A percentile compares a stretch with the other conserved stretches of the same genome.
Evolutionary conservation across 1,140 invertebrate genomes (phyloP).

Genomic region (Gonatopus flavifemur): DNA sequence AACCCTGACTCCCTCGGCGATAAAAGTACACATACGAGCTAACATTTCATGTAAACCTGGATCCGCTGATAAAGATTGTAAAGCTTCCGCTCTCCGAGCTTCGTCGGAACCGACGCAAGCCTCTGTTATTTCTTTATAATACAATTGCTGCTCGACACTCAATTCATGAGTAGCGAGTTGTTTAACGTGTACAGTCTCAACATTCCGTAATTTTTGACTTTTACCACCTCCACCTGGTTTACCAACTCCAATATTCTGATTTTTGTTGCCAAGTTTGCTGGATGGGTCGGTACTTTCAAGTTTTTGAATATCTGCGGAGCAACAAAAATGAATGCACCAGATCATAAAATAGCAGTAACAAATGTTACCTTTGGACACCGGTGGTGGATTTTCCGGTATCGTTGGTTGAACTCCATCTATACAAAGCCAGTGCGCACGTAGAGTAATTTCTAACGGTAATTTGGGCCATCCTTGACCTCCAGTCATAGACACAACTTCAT

Average conservation of each 20-base stretch:
- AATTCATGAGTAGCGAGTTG: slow-evolving; percentile 94
- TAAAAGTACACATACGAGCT: slow-evolving; percentile 96
- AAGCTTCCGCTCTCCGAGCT: slow-evolving; percentile 86
- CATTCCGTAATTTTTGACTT: slow-evolving; percentile 78
- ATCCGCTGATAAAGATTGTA: slow-evolving; percentile 93
- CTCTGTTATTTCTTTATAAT: slow-evolving; percentile 99
- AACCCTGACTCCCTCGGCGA: slow-evolving; percentile 96
- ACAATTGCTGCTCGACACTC: slow-evolving; percentile 97
- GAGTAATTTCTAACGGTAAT: slow-evolving; percentile 79
- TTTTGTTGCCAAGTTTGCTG: slow-evolving; percentile 72
- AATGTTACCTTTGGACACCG: slow-evolving; percentile 71
- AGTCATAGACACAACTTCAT: slow-evolving; percentile 76
- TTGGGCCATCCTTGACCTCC: slow-evolving; percentile 67
- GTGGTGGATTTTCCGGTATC: slow-evolving; percentile 93
- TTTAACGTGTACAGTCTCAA: slow-evolving; percentile 92
- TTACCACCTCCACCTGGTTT: slow-evolving; percentile 75
- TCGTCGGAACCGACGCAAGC: slow-evolving; percentile 99
- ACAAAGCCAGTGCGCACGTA: slow-evolving; percentile 93
- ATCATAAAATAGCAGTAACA: no score
- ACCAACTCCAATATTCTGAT: slow-evolving; percentile 66
- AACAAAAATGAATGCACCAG: no score
- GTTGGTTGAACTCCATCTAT: slow-evolving; percentile 96
- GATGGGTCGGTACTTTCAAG: slow-evolving; percentile 90
- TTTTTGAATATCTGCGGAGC: slow-evolving; percentile 74
- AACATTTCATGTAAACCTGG: slow-evolving; percentile 98